These are phyloP conservation scores for Lanistes nyassanus DNA, from an alignment of 1,140 invertebrate species.

Conservation along the genomic window DNA sequence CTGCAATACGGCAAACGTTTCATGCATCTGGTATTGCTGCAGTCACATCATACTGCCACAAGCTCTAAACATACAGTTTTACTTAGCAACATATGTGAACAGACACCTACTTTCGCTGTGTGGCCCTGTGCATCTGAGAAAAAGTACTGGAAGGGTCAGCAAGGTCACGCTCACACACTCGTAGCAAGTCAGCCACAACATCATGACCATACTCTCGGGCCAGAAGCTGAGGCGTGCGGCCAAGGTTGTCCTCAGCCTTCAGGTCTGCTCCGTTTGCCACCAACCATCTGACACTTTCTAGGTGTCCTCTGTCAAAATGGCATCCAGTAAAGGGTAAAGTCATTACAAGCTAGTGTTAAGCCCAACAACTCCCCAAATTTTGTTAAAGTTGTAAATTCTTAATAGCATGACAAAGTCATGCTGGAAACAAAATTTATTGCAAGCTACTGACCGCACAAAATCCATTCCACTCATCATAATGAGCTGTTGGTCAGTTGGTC, in stretches of 20 bases:
- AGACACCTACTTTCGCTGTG: constrained; percentile 27
- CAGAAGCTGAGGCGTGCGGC: constrained; percentile 56
- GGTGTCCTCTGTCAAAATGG: constrained; percentile 53
- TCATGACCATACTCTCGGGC: constrained; percentile 59
- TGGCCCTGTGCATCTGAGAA: constrained; percentile 40
- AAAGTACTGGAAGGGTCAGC: constrained; percentile 51
- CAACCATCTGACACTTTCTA: constrained; percentile 65
- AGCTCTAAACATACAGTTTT: neutral
- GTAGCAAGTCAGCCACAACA: constrained; percentile 55
- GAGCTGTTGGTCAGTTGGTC: no score
- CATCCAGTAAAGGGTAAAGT: no score
- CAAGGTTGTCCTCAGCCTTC: constrained; percentile 54
- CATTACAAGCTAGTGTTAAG: no score
- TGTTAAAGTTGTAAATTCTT: no score
- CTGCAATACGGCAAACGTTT: no score
- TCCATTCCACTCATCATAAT: no score
- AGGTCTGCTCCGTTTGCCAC: constrained; percentile 60
- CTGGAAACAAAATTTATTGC: no score
- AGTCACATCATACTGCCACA: no score
- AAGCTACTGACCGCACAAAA: no score
- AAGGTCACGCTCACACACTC: constrained; percentile 49
- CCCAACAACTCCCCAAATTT: no score
- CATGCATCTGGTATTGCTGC: no score
- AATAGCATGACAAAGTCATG: no score
- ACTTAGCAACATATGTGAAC: neutral